Conservation (phyloP, 64 coral and sea anemone genomes). For the Hydrozoanthus tunicans region DNA sequence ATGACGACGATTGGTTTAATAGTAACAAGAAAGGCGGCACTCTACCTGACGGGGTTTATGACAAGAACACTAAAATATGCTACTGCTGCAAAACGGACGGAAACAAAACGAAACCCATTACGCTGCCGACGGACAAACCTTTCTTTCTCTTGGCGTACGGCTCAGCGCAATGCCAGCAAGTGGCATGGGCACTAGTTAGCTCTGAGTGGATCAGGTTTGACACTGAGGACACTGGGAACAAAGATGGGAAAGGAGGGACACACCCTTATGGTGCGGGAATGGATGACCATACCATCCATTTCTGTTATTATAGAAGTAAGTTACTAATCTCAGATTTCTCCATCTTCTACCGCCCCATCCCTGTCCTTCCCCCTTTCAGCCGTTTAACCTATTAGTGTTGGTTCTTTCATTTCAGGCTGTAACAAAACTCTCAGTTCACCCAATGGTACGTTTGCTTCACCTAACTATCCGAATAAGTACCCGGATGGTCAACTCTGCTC, state of each 20-base stretch:
- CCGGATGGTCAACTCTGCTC: too few species aligned
- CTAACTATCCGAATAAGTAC: too few species aligned
- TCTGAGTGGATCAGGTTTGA: conserved; percentile 58
- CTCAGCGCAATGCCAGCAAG: conserved; percentile 57
- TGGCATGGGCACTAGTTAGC: conserved; percentile 50
- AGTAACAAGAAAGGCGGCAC: conserved; percentile 42
- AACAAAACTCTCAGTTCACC: too few species aligned
- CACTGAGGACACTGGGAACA: conserved; percentile 6
- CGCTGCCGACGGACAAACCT: conserved; percentile 64
- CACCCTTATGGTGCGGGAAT: conserved; percentile 34
- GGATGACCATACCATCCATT: conserved; percentile 41
- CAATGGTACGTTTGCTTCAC: too few species aligned
- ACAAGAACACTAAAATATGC: conserved; percentile 54
- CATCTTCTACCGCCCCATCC: too few species aligned
- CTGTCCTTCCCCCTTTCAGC: too few species aligned
- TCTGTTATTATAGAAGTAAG: conserved; percentile 69
- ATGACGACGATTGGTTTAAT: conserved; percentile 70
- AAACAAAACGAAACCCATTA: conserved; percentile 39
- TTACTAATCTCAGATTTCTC: neutral
- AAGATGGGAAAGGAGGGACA: neutral
- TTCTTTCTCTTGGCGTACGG: conserved; percentile 73
- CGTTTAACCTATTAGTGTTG: too few species aligned
- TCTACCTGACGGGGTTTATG: conserved; percentile 65
- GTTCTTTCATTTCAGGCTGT: too few species aligned
- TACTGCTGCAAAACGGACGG: conserved; percentile 76